Conservation (phyloP, 2,797 vertebrate genomes). For the Rhinogobio ventralis region DNA sequence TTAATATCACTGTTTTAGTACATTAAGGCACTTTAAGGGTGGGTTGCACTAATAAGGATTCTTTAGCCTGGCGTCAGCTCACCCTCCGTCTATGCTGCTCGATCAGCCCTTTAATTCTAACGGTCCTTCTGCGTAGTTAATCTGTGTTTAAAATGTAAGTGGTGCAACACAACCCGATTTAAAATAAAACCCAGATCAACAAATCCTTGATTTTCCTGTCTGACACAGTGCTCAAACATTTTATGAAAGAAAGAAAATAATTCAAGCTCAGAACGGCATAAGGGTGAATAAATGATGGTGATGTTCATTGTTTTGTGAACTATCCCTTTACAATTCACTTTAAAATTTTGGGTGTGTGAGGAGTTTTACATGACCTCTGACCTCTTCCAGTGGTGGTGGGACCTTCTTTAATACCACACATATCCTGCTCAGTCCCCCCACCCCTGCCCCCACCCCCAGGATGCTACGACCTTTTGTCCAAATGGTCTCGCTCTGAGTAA, state of each 20-base stretch:
- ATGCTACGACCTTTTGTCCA: constrained; percentile 26
- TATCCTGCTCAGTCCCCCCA: constrained; percentile 24
- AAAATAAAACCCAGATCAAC: no score
- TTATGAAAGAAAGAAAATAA: not conserved
- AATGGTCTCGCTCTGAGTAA: constrained; percentile 18
- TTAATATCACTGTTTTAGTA: no score
- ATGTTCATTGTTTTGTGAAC: not conserved
- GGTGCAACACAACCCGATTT: no score
- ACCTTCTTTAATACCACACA: constrained; percentile 10
- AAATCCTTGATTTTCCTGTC: not conserved
- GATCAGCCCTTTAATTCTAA: no score
- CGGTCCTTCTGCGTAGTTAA: no score
- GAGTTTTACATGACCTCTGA: constrained; percentile 46
- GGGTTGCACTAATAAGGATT: no score
- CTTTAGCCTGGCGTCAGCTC: no score
- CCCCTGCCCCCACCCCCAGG: no score
- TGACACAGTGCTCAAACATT: not conserved
- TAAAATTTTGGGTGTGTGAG: constrained; percentile 10
- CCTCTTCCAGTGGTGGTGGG: constrained; percentile 5
- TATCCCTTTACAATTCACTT: not conserved
- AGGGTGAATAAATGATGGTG: not conserved
- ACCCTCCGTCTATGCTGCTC: no score
- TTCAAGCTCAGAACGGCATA: not conserved
- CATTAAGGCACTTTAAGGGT: no score
- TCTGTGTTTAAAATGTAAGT: no score